Conservation (phyloP, 2,113 vertebrate genomes). For the Pygoscelis antarcticus region DNA sequence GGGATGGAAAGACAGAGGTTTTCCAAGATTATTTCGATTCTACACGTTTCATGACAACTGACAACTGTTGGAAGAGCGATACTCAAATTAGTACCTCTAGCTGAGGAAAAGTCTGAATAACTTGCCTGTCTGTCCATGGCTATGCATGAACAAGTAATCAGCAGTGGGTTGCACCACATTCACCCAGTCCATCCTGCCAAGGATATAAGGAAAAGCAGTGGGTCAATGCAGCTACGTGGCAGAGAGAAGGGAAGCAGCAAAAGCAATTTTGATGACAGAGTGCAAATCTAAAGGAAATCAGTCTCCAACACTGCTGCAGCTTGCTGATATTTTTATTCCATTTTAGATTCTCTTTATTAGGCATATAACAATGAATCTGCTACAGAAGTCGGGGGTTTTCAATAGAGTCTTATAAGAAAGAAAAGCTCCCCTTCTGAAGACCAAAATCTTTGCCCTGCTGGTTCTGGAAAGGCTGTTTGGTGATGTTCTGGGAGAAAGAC, state of each 20-base stretch:
- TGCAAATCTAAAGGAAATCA: background rate
- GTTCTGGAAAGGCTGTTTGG: background rate
- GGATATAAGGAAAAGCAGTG: background rate
- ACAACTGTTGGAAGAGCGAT: background rate
- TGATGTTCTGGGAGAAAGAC: background rate
- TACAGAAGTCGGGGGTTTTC: background rate
- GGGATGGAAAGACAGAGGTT: background rate
- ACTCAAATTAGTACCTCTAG: background rate
- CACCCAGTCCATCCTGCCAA: background rate
- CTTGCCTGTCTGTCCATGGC: background rate
- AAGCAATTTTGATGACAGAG: background rate
- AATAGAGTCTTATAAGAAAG: background rate
- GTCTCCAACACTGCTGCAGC: background rate
- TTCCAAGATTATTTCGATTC: background rate
- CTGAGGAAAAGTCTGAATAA: background rate
- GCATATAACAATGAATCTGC: background rate
- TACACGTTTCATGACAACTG: background rate
- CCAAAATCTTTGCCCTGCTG: background rate
- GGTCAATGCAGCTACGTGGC: background rate
- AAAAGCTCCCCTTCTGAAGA: background rate
- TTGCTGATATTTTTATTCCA: background rate
- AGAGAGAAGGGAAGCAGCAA: background rate
- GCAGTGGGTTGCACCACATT: fast-evolving
- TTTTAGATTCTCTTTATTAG: background rate
- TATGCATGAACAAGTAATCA: background rate